Conservation (phyloP, 2,888 invertebrate genomes). For the Strigamia crassipes region DNA sequence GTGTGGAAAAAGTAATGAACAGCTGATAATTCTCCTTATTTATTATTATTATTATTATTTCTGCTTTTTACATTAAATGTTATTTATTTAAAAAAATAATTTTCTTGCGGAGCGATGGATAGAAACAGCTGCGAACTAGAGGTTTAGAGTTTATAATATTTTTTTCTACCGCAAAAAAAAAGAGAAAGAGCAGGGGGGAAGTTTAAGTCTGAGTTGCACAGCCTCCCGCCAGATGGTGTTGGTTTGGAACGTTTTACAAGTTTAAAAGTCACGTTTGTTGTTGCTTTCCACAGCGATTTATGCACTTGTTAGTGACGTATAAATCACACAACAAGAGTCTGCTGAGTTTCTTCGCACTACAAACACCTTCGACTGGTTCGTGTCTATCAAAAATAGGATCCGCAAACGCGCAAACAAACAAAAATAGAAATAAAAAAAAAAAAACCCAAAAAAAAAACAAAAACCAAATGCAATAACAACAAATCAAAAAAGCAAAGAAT, state of each 20-base stretch:
- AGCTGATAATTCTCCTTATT: constrained; percentile 23
- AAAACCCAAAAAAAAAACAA: background rate
- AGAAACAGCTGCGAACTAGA: background rate
- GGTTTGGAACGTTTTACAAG: background rate
- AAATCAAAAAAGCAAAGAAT: background rate
- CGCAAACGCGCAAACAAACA: background rate
- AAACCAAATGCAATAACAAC: background rate
- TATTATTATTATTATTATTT: background rate
- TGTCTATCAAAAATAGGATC: background rate
- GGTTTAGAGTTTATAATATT: background rate
- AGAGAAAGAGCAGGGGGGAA: background rate
- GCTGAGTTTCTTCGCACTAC: background rate
- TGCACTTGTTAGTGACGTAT: constrained; percentile 18
- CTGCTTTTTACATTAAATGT: background rate
- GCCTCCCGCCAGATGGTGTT: constrained; percentile 2
- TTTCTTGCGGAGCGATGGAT: background rate
- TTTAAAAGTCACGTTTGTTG: constrained; percentile 14
- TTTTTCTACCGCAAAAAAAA: background rate
- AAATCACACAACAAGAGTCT: background rate
- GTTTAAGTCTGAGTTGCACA: background rate
- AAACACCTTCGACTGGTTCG: background rate
- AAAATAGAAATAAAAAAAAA: background rate
- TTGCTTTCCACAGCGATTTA: background rate
- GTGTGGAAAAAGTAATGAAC: background rate
- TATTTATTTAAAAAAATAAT: background rate